Percentiles rank a stretch among this genome's conserved stretches.
These are phyloP conservation scores for Acronicta psi DNA, from an alignment of 2,888 invertebrate species.

Conservation along the genomic window DNA sequence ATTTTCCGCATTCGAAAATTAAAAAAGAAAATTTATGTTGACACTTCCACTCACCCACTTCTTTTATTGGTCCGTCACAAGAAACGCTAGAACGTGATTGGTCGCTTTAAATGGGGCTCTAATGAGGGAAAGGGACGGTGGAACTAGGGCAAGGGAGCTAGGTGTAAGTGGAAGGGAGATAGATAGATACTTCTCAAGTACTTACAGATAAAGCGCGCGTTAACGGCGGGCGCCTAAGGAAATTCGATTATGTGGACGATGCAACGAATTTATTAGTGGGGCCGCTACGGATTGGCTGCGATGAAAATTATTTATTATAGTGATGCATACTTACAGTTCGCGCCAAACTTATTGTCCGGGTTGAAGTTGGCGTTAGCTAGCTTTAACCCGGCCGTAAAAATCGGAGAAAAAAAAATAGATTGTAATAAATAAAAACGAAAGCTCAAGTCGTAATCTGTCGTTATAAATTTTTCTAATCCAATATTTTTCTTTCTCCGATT, in stretches of 20 bases:
- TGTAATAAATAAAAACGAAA: no score
- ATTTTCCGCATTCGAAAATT: conserved; percentile 67
- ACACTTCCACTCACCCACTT: conserved; percentile 84
- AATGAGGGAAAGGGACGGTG: conserved; percentile 76
- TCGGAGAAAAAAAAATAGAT: no score
- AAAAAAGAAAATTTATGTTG: conserved; percentile 84
- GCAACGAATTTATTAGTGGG: conserved; percentile 61
- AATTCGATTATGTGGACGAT: conserved; percentile 72
- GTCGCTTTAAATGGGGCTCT: conserved; percentile 81
- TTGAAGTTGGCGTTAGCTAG: no score
- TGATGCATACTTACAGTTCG: no score
- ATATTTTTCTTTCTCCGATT: no score
- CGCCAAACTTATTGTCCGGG: no score
- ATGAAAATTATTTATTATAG: conserved; percentile 4
- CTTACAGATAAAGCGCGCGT: conserved; percentile 83
- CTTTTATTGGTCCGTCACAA: conserved; percentile 85
- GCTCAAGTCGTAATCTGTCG: no score
- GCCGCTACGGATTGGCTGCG: conserved; percentile 66
- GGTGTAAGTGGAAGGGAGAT: conserved; percentile 73
- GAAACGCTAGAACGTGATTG: conserved; percentile 74
- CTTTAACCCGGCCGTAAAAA: no score
- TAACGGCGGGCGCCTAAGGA: conserved; percentile 78
- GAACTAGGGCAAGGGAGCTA: conserved; percentile 60
- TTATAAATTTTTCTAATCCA: no score
- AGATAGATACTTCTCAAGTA: conserved; percentile 85